Base-by-base conservation (phyloP, 2,797 vertebrate species). In the Etheostoma nigrum region DNA sequence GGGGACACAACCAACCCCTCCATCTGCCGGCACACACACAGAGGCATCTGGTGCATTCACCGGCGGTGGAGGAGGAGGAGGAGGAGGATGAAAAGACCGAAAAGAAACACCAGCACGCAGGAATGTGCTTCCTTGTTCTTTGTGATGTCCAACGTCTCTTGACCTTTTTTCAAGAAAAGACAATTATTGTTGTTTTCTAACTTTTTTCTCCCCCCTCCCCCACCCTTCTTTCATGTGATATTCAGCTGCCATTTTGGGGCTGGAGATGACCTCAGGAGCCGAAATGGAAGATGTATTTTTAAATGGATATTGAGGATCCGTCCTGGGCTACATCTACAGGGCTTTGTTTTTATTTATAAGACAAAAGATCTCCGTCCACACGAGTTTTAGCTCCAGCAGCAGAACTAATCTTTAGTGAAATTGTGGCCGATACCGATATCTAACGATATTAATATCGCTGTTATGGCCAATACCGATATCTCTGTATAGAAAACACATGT, bases 41-140 rank as follows among this genome's bases (percentile, higher is more conserved):
- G n/a, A n/a, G 80, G 90, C 92, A 94, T 94, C 93, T 94, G 94
- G 67, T 92, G 83, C 87, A 67, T 89, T 92, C 90, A 92, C 82
- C 67, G 5, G 67, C 16, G 13, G 21, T 12, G 79, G 82, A 88
- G 85, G 82, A 90, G 84, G 80, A 23, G 21, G 21, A 23, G 21
- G 13, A 78, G 0, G 10, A 5, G 55, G 13, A 11, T 84, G 79
- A 87, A 85, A 82, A 25, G 80, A 23, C 64, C 66, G 65, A 83
- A 81, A 77, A 87, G 64, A 77, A 80, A 84, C 85, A 82, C 85
- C 88, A 84, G 88, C 77, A 45, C 40, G 12, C n/a, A 69, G 84
- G 86, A 89, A 88, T 82, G 84, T 45, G 79, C 73, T 78, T 86
- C 88, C 83, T 78, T 68, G 58, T 72, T 63, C 83, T 82, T 72